Percentiles rank a stretch among this genome's conserved stretches.
These are phyloP conservation scores for Tetrapedia diversipes DNA, from an alignment of 2,888 invertebrate species.

Conservation along the genomic window DNA sequence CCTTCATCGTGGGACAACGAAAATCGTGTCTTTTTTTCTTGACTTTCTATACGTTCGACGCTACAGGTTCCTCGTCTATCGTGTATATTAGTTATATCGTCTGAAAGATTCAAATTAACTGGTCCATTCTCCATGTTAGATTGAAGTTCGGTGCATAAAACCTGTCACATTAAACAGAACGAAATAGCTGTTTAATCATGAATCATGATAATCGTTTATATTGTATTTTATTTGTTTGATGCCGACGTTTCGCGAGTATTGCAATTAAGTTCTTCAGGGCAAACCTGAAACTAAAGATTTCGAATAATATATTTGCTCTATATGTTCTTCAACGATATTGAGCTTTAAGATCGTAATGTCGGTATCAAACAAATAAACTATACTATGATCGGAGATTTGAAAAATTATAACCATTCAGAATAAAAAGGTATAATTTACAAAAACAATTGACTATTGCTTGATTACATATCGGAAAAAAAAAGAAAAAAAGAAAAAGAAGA, in stretches of 20 bases:
- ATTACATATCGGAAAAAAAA: not conserved
- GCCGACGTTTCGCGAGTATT: no score
- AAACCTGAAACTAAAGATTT: no score
- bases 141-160: conserved; percentile 79
- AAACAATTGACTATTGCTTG: not conserved
- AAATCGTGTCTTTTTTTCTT: conserved; percentile 85
- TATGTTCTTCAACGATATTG: no score
- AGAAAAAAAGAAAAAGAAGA: no score
- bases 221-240: no score
- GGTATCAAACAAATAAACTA: no score
- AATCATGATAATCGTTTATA: no score
- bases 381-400: no score
- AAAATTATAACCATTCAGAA: no score
- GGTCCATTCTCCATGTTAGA: conserved; percentile 71
- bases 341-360: no score
- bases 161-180: conserved; percentile 59
- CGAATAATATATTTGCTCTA: no score
- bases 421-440: not conserved
- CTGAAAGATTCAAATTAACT: conserved; percentile 75
- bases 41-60: conserved; percentile 80
- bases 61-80: conserved; percentile 74
- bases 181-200: not conserved
- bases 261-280: no score
- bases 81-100: conserved; percentile 78
- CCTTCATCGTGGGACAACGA: conserved; percentile 94